Evolutionary conservation across 2,888 invertebrate genomes (phyloP), one percentile per base, ranked within the genome.

Genomic region (Ditula angustiorana): DNA sequence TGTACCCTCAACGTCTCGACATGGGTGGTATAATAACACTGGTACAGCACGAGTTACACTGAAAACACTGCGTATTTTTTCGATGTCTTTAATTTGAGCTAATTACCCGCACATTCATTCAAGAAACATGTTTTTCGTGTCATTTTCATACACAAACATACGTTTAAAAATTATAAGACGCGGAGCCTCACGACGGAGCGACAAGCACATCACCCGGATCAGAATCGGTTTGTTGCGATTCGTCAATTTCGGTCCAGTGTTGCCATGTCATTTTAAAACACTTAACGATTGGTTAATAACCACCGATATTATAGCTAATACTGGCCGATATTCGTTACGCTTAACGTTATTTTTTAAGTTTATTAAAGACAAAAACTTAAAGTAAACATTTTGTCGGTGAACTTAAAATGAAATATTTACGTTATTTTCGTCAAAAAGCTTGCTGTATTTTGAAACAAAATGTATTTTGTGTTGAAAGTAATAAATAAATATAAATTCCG

Each of bases 91-190:
- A 37, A 59, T 53, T 21, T 35, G 2, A 28, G 63, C 53, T 62
- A 62, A 74, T 62, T 62, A 49, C 59, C 56, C 50, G 52, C 74
- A 76, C 69, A 75, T 80, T 83, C 74, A 84, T 86, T 83, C 80
- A 84, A 69, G 67, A 80, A 80, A 73, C 62, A 62, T 19, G 55
- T 71, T 76, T 74, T 77, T 72, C 72, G 78, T 67, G 71, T 73
- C 69, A 71, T 81, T 87, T 89, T 87, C 83, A 87, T 86, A 85
- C 83, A 86, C 77, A 87, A 88, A 84, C 78, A 79, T 79, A 73
- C 81, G 81, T 79, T 73, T 73, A 47, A 70, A 71, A 74, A 74
- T 56, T 67, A 67, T 67, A 56, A 63, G 69, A 78, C 75, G 73
- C 77, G 74, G 73, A 71, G 73, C 65, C 68, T 68, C 66, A 56